These are phyloP conservation scores for Malacoraja senta DNA, from an alignment of 2,797 vertebrate genomes.

Conservation along the genomic window DNA sequence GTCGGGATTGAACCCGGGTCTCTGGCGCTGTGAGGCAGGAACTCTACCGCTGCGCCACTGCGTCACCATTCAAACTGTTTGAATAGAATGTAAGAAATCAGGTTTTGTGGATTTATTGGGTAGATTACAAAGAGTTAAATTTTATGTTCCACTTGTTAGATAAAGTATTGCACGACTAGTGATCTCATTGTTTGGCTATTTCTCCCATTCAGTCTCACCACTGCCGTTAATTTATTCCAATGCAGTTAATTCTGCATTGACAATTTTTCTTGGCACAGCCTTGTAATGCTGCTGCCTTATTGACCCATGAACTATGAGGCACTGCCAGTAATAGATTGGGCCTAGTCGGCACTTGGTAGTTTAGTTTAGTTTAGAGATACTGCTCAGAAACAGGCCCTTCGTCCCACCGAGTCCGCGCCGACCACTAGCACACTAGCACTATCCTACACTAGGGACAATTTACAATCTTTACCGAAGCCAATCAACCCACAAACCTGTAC, in stretches of 20 bases:
- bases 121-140: not conserved
- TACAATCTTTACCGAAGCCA: too few relatives aligned
- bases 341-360: not conserved
- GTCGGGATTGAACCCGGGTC: too few relatives aligned
- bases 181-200: not conserved
- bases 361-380: too few relatives aligned
- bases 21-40: too few relatives aligned
- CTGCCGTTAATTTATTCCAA: not conserved
- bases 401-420: too few relatives aligned
- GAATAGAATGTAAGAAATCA: not conserved
- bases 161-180: not conserved
- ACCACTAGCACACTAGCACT: too few relatives aligned
- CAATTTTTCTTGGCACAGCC: not conserved
- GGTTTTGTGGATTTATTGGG: not conserved
- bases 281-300: not conserved
- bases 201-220: not conserved
- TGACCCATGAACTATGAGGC: not conserved
- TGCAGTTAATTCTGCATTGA: not conserved
- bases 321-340: not conserved
- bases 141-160: not conserved
- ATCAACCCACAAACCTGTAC: too few relatives aligned
- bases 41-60: too few relatives aligned
- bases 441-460: too few relatives aligned
- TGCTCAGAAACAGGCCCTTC: too few relatives aligned
- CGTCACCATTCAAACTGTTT: not conserved